These are phyloP conservation scores for Salticus scenicus DNA, from an alignment of 2,888 invertebrate genomes.

Conservation along the genomic window DNA sequence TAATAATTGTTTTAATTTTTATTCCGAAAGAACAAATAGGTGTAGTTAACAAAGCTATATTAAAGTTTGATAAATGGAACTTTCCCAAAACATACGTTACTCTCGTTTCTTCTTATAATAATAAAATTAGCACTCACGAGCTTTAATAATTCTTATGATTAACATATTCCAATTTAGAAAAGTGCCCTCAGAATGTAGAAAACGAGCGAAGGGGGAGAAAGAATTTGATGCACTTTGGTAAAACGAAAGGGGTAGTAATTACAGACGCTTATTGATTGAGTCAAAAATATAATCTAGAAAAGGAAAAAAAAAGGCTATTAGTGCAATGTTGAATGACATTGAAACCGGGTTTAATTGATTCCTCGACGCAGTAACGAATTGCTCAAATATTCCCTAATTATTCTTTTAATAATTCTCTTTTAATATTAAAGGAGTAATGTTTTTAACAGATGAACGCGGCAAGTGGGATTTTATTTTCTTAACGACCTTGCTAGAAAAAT, in stretches of 20 bases:
- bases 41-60: too few relatives aligned
- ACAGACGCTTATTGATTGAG: not conserved
- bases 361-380: not conserved
- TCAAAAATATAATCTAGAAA: not conserved
- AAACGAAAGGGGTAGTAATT: constrained; percentile 6
- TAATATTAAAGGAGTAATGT: not conserved
- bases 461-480: not conserved
- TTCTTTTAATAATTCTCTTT: not conserved
- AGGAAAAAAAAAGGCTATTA: not conserved
- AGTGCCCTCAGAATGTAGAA: not conserved
- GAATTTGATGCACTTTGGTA: not conserved
- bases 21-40: too few relatives aligned
- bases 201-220: not conserved
- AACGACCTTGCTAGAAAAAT: not conserved
- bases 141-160: constrained; percentile 6
- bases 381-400: not conserved
- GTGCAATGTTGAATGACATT: not conserved
- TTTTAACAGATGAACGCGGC: constrained; percentile 2
- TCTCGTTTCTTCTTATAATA: not conserved
- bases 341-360: constrained; percentile 2
- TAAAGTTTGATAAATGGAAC: too few relatives aligned
- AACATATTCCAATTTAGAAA: not conserved
- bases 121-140: not conserved
- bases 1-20: too few relatives aligned
- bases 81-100: too few relatives aligned